Percentiles rank a stretch among this genome's conserved stretches.
Conservation (phyloP, 2,797 vertebrate species). For the Hydrocynus forskahlii region DNA sequence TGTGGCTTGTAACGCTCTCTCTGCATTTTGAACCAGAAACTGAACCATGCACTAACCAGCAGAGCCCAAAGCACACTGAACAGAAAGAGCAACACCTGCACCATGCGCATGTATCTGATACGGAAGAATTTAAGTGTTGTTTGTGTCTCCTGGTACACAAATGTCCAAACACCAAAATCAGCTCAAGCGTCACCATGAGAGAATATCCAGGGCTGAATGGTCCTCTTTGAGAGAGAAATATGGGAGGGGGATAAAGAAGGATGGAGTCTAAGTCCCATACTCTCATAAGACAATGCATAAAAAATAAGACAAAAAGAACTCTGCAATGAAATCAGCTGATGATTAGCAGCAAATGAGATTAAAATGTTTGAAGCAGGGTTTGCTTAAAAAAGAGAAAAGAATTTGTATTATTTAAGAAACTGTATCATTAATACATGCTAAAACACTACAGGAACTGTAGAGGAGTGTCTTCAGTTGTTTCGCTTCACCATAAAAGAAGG, state of each 20-base stretch:
- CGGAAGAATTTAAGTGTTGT: slow-evolving; percentile 2
- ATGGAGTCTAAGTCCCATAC: neutral
- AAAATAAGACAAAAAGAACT: neutral
- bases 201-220: slow-evolving; percentile 22
- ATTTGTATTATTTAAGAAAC: too few species aligned
- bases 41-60: slow-evolving; percentile 7
- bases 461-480: too few species aligned
- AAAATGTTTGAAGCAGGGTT: neutral
- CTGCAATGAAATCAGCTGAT: too few species aligned
- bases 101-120: neutral
- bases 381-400: too few species aligned
- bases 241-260: neutral
- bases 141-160: slow-evolving; percentile 16
- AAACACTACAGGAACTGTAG: too few species aligned
- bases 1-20: slow-evolving; percentile 3
- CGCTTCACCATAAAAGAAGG: too few species aligned
- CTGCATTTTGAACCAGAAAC: neutral
- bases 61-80: slow-evolving; percentile 36
- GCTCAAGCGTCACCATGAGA: slow-evolving; percentile 5
- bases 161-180: slow-evolving; percentile 28
- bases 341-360: too few species aligned
- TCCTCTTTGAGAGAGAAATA: neutral
- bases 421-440: too few species aligned
- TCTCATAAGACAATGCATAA: neutral
- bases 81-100: slow-evolving; percentile 21